Conservation (phyloP, 2,113 vertebrate species). For the Cygnus atratus region DNA sequence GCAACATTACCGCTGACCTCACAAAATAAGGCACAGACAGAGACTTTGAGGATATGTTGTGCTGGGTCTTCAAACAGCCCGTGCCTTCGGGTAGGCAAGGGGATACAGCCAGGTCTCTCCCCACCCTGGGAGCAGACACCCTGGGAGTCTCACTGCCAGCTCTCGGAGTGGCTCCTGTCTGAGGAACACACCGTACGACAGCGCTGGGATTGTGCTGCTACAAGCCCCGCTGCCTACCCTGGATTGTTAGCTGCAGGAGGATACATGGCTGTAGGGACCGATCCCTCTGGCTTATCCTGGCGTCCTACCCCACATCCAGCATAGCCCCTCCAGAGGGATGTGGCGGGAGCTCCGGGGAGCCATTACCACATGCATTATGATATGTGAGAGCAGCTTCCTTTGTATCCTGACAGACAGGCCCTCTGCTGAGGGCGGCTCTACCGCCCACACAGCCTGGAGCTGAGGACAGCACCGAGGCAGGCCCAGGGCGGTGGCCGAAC, state of each 20-base stretch:
- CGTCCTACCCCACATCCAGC: neutral
- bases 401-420: rapidly evolving
- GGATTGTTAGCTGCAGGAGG: neutral
- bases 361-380: neutral
- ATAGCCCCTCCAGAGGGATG: neutral
- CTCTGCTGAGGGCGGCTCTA: neutral
- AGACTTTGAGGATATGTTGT: neutral
- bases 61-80: neutral
- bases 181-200: neutral
- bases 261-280: neutral
- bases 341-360: neutral
- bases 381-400: neutral
- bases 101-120: neutral
- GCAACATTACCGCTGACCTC: neutral
- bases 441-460: neutral
- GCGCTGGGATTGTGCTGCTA: neutral
- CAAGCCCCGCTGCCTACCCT: rapidly evolving
- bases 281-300: neutral
- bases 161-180: neutral
- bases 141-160: neutral
- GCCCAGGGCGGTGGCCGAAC: rapidly evolving
- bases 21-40: neutral
- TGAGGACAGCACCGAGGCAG: neutral
- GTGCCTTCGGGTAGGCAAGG: neutral
- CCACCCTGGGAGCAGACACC: neutral